A percentile compares a stretch with the other conserved stretches of the same genome.
These are phyloP conservation scores for Zoroaster sp. DNA, from an alignment of 53 echinoderm and acorn worm species.

Conservation along the genomic window DNA sequence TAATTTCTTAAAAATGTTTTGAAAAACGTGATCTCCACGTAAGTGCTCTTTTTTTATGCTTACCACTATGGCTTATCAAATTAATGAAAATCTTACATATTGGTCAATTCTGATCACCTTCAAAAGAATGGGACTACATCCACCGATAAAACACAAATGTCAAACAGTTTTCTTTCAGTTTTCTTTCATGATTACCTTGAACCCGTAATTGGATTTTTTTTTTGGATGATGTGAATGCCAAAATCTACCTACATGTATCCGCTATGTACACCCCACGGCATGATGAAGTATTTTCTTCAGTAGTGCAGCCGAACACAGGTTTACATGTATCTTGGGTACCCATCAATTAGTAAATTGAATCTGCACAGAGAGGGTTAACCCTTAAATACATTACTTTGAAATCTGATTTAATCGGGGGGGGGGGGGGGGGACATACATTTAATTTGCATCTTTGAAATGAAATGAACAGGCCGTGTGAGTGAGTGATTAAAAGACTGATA, in stretches of 20 bases:
- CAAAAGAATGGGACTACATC: not conserved
- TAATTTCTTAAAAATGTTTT: too few relatives aligned
- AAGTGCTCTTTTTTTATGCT: too few relatives aligned
- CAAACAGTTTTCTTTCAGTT: not conserved
- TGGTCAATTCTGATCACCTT: not conserved
- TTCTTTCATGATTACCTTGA: not conserved
- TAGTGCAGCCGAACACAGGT: not conserved
- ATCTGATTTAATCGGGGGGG: constrained; percentile 31
- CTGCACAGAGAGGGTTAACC: not conserved
- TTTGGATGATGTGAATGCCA: not conserved
- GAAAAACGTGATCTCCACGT: too few relatives aligned
- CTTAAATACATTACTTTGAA: constrained; percentile 29
- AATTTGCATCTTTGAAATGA: constrained; percentile 6
- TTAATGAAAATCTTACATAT: not conserved
- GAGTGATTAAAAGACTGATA: constrained; percentile 13
- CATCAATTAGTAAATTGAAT: constrained; percentile 40
- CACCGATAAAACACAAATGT: not conserved
- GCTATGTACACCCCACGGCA: too few relatives aligned
- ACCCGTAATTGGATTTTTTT: not conserved
- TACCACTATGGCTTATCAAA: not conserved
- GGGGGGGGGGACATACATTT: not conserved
- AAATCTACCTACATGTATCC: too few relatives aligned
- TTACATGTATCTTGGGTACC: constrained; percentile 24
- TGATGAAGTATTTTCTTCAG: not conserved
- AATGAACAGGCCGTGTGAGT: not conserved